Percentiles rank a stretch among this genome's conserved stretches.
phyloP scores from a whole-genome alignment of 2,797 vertebrate species.

The Lophotriccus pileatus region DNA sequence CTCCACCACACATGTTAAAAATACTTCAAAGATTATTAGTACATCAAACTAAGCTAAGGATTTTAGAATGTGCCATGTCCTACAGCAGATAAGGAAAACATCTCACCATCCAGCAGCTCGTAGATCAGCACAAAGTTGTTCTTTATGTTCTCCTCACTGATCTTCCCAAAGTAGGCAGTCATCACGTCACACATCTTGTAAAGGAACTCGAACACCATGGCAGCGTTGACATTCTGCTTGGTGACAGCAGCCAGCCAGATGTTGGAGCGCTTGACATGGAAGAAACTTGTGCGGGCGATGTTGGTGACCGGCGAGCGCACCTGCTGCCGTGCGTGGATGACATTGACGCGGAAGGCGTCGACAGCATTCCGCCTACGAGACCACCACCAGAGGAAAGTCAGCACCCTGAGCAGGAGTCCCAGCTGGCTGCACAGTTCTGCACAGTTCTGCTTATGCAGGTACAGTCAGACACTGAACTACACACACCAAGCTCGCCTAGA shows the following conservation, averaged over 20 bases:
- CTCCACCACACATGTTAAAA: background rate
- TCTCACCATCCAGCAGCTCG: conserved; percentile 95
- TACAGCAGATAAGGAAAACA: background rate
- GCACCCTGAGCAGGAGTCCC: rapidly evolving
- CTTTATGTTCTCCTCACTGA: conserved; percentile 99
- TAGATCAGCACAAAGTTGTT: conserved; percentile 99
- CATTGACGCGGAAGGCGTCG: conserved; percentile 98
- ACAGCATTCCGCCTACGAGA: conserved; percentile 90
- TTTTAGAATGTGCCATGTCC: background rate
- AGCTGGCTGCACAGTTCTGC: background rate
- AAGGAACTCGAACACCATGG: conserved; percentile 99
- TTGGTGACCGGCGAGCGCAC: conserved; percentile 98
- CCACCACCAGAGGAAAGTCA: background rate
- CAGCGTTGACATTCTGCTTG: conserved; percentile 99
- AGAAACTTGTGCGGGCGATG: conserved; percentile 98
- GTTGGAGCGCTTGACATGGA: conserved; percentile 98
- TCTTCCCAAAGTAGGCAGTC: conserved; percentile 98
- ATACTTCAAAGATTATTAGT: background rate
- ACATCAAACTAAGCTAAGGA: background rate
- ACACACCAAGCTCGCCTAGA: background rate
- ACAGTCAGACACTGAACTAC: background rate
- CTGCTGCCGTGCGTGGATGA: conserved; percentile 98
- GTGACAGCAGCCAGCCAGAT: conserved; percentile 99
- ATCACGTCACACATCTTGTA: conserved; percentile 99
- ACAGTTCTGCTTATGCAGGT: background rate